Evolutionary conservation across 1,140 invertebrate species (phyloP).

Genomic region (Venustaconcha ellipsiformis): DNA sequence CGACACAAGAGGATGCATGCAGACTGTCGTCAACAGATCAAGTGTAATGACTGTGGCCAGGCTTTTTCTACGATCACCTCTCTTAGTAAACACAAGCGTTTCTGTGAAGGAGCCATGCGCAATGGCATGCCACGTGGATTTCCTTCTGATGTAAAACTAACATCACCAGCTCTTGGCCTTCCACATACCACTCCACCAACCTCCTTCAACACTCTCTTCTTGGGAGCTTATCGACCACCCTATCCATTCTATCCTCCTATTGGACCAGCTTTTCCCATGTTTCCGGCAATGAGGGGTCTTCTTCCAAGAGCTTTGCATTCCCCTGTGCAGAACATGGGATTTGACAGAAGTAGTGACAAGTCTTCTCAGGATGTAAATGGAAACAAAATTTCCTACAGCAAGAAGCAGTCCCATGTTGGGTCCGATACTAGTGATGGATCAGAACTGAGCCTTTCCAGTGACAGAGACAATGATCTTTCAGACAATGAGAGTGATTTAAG

Average conservation of each 20-base stretch:
- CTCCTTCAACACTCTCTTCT: too few species aligned
- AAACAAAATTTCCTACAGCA: too few species aligned
- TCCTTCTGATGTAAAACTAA: constrained; percentile 18
- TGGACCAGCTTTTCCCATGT: constrained; percentile 2
- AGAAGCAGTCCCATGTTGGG: too few species aligned
- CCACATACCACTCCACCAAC: too few species aligned
- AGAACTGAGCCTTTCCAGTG: too few species aligned
- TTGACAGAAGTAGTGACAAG: too few species aligned
- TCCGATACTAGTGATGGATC: too few species aligned
- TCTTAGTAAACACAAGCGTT: constrained; percentile 74
- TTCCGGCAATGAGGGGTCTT: background rate
- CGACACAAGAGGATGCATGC: constrained; percentile 99
- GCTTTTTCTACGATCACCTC: constrained; percentile 89
- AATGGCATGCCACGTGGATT: constrained; percentile 43
- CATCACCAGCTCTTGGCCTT: constrained; percentile 6
- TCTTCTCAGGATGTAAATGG: too few species aligned
- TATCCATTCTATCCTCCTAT: constrained; percentile 15
- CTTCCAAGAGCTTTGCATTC: constrained; percentile 12
- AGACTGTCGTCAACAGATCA: constrained; percentile 73
- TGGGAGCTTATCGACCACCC: constrained; percentile 10
- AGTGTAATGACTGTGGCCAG: constrained; percentile 92
- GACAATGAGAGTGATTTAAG: too few species aligned
- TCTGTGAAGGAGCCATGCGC: constrained; percentile 72
- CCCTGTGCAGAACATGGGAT: constrained; percentile 71
- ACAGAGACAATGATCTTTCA: too few species aligned